phyloP scores from a whole-genome alignment of 2,888 invertebrate genomes.

The Pollenia griseotomentosa region DNA sequence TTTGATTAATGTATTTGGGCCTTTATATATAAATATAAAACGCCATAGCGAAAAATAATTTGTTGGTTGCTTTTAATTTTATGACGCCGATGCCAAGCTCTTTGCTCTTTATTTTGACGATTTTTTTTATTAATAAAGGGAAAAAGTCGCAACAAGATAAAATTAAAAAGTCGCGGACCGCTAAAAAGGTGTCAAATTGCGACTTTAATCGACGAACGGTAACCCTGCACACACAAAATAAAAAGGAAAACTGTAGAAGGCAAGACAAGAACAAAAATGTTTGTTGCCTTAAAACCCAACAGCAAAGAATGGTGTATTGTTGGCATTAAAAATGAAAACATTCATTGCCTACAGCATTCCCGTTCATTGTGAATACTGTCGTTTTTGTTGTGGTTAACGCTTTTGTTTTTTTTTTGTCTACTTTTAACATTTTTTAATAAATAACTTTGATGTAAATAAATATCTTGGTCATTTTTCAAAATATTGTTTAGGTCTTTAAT shows the following conservation, averaged over 20 bases:
- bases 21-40: too few relatives aligned
- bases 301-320: constrained; percentile 48
- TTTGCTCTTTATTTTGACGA: too few relatives aligned
- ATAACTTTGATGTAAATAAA: neutral
- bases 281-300: constrained; percentile 12
- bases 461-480: constrained; percentile 15
- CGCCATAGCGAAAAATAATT: too few relatives aligned
- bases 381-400: neutral
- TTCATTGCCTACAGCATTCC: constrained; percentile 28
- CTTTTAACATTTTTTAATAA: neutral
- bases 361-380: neutral
- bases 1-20: too few relatives aligned
- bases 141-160: too few relatives aligned
- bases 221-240: constrained; percentile 10
- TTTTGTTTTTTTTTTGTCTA: constrained; percentile 3
- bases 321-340: constrained; percentile 41
- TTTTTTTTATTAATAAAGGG: too few relatives aligned
- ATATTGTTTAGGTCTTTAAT: neutral
- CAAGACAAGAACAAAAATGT: constrained; percentile 20
- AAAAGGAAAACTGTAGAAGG: constrained; percentile 3
- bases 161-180: too few relatives aligned
- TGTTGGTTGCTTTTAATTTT: too few relatives aligned
- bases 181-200: too few relatives aligned
- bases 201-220: neutral
- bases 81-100: too few relatives aligned